A percentile compares a stretch with the other conserved stretches of the same genome.
Conservation (phyloP, 2,797 vertebrate species). For the Takifugu ocellatus region DNA sequence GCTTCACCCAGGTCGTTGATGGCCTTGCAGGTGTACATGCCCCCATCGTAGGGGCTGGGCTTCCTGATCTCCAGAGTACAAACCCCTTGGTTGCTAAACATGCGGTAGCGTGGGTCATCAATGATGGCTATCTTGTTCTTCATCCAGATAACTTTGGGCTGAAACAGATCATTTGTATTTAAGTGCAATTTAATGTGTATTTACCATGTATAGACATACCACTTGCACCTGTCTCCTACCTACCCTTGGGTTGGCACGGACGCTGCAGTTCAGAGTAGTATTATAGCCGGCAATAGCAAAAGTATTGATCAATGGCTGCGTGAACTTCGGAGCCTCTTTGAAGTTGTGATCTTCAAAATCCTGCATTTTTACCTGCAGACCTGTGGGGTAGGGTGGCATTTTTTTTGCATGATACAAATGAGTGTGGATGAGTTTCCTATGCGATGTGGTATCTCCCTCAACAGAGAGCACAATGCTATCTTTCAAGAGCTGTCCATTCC, state of each 20-base stretch:
- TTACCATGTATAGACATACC: background rate
- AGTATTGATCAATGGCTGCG: constrained; percentile 91
- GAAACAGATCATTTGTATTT: constrained; percentile 22
- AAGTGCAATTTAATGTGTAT: background rate
- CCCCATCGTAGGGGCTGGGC: constrained; percentile 92
- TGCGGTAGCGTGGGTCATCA: constrained; percentile 92
- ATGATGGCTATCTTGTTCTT: constrained; percentile 93
- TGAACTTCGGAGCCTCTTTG: constrained; percentile 88
- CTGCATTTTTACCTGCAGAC: constrained; percentile 86
- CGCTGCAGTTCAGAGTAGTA: constrained; percentile 92
- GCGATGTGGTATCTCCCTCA: constrained; percentile 68
- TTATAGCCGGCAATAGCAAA: constrained; percentile 94
- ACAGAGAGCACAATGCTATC: constrained; percentile 31
- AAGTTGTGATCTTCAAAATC: constrained; percentile 88
- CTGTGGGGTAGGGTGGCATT: constrained; percentile 73
- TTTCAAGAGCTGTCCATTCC: constrained; percentile 57
- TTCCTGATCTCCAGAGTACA: constrained; percentile 97
- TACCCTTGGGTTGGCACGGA: constrained; percentile 96
- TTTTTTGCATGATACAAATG: constrained; percentile 70
- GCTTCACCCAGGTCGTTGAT: constrained; percentile 90
- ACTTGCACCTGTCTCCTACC: constrained; percentile 21
- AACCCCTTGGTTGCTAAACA: constrained; percentile 97
- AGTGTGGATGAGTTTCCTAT: constrained; percentile 69
- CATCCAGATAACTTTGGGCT: constrained; percentile 98
- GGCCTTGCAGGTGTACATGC: constrained; percentile 89